These are phyloP conservation scores for Bombyx huttoni DNA, from an alignment of 2,888 invertebrate species.

Conservation along the genomic window DNA sequence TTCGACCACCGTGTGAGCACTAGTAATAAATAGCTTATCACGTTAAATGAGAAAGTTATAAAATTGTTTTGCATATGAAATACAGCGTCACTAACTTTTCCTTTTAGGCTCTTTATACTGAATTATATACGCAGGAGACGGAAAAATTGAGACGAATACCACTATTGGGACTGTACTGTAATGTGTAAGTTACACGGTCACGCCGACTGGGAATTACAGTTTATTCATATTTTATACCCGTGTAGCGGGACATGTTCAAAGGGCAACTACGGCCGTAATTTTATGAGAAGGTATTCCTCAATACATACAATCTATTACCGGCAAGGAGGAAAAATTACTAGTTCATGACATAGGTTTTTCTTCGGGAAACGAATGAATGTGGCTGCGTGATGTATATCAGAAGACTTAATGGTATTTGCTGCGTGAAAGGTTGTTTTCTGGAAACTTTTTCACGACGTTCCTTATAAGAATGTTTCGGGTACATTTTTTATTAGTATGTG, in stretches of 20 bases:
- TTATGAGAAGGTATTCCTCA: conserved; percentile 23
- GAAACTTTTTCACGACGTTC: background rate
- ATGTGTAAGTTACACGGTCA: conserved; percentile 41
- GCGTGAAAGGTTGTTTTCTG: conserved; percentile 5
- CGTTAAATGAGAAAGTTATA: conserved; percentile 27
- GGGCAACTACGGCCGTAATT: conserved; percentile 22
- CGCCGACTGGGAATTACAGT: conserved; percentile 25
- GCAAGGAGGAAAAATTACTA: conserved; percentile 32
- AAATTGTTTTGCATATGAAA: conserved; percentile 46
- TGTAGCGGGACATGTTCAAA: conserved; percentile 37
- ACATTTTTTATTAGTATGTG: background rate
- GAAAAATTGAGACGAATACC: conserved; percentile 63
- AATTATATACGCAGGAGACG: conserved; percentile 62
- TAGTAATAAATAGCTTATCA: conserved; percentile 10
- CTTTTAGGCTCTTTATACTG: conserved; percentile 57
- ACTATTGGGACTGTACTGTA: conserved; percentile 54
- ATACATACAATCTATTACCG: conserved; percentile 32
- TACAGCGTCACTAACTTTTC: conserved; percentile 54
- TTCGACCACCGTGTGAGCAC: background rate
- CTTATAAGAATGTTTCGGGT: background rate
- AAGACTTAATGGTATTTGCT: conserved; percentile 12
- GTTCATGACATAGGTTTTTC: conserved; percentile 36
- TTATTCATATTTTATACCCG: conserved; percentile 57
- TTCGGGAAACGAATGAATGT: conserved; percentile 11
- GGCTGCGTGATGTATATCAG: conserved; percentile 14